phyloP scores from a whole-genome alignment of 1,140 invertebrate species.

The Ceratina calcarata region DNA sequence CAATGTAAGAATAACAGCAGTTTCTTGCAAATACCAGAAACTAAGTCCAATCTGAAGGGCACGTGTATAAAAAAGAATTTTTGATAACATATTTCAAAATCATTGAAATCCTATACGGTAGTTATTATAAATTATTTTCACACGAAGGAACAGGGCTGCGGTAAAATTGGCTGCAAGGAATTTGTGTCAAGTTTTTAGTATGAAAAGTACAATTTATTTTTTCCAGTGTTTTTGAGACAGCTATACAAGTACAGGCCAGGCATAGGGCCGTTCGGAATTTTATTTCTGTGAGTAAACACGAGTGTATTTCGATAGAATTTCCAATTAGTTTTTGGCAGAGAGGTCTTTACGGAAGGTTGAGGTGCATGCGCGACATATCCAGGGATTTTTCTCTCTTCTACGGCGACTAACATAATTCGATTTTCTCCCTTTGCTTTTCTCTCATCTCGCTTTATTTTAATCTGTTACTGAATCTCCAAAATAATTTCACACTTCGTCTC shows the following conservation, averaged over 20 bases:
- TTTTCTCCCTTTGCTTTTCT: neutral
- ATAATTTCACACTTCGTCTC: neutral
- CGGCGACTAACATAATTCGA: slow-evolving; percentile 31
- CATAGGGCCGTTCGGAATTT: slow-evolving; percentile 67
- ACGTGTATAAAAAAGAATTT: no score
- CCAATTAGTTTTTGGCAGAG: neutral
- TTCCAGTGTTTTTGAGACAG: slow-evolving; percentile 73
- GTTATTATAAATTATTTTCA: neutral
- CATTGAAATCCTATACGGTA: neutral
- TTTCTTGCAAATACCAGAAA: no score
- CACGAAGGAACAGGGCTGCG: neutral
- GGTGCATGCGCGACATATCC: slow-evolving; percentile 38
- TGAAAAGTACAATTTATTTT: slow-evolving; percentile 62
- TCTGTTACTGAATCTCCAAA: neutral
- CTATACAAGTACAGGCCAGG: slow-evolving; percentile 64
- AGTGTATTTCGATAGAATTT: slow-evolving; percentile 13
- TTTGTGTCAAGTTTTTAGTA: slow-evolving; percentile 21
- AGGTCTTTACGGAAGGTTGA: slow-evolving; percentile 26
- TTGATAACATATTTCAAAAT: no score
- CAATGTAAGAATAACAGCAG: no score
- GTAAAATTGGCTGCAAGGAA: neutral
- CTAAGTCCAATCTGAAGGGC: no score
- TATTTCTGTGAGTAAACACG: slow-evolving; percentile 74
- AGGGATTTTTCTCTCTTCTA: neutral
- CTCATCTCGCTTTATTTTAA: neutral